A percentile compares a stretch with the other conserved stretches of the same genome.
Conservation (phyloP, 1,140 invertebrate species). For the Dolichoris vasculosae region DNA sequence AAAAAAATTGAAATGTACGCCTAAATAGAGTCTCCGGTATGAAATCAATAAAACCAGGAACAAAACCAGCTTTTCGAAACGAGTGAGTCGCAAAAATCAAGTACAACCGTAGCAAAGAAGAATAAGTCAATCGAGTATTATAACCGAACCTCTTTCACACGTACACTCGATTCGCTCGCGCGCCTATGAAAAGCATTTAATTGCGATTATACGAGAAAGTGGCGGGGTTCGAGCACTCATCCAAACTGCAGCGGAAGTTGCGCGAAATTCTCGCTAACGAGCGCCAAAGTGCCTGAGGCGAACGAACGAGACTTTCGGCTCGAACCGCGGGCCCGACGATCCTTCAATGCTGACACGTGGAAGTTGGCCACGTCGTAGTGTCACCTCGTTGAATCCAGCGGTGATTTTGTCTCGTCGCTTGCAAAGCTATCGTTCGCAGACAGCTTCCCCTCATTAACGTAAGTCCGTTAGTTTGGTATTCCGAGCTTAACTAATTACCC, state of each 20-base stretch:
- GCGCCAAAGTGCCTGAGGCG: constrained; percentile 40
- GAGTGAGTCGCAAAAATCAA: too few species aligned
- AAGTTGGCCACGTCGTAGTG: not conserved
- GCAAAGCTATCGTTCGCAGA: constrained; percentile 23
- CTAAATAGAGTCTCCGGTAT: not conserved
- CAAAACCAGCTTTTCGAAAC: not conserved
- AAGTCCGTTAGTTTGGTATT: not conserved
- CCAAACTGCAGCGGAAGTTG: constrained; percentile 40
- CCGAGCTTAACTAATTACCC: constrained; percentile 18
- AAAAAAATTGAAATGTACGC: too few species aligned
- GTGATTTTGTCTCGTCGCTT: constrained; percentile 5
- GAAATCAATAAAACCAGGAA: not conserved
- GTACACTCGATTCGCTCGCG: too few species aligned
- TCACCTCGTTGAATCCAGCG: not conserved
- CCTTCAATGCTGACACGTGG: not conserved
- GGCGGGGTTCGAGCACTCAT: not conserved
- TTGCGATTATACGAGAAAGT: constrained; percentile 30
- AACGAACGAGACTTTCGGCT: too few species aligned
- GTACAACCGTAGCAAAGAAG: not conserved
- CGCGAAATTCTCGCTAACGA: constrained; percentile 55
- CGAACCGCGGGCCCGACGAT: not conserved
- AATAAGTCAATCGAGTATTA: not conserved
- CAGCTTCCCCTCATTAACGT: constrained; percentile 29
- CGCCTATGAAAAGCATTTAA: constrained; percentile 42
- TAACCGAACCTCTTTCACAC: too few species aligned